Base-by-base conservation (phyloP, 2,113 vertebrate species). In the Psittacula cyanocephala region DNA sequence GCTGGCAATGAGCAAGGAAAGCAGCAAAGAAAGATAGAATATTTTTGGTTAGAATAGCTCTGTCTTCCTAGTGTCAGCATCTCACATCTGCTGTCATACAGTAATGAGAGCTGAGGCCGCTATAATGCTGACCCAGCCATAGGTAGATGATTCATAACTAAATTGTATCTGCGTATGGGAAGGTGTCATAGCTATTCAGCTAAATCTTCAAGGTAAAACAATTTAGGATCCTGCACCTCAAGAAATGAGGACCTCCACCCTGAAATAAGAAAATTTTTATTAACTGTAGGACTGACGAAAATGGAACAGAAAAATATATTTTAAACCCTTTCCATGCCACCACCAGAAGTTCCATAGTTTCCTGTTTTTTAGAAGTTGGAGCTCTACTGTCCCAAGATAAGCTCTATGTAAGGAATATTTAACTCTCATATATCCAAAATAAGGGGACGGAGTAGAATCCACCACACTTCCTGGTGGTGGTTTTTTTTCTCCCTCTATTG, bases 71-170 rank as follows among this genome's bases (percentile, higher is more conserved):
- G 31, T 65, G 86, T 87, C 88, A 89, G 35, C 15, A 4, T 84
- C 78, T 92, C 83, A 92, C 57, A 89, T 79, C 74, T 93, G 70
- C 88, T 90, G 39, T 86, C 69, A 81, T 24, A 72, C 28, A 33
- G 13, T 96, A 93, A 95, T 85, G 90, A 96, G 88, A 88, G 37
- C 77, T 62, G 77, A 96, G 91, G 70, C 69, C 5, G 0, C 81
- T 55, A 29, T 57, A 92, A 63, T 77, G 77, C 88, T 96, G 96
- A 96, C 77, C 88, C 77, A 95, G 76, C 17, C 83, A 76, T 67
- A 92, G 80, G 76, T n/a, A 93, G 77, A 85, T 53, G 24, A 57
- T 57, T 91, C 83, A 65, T 65, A 92, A 79, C 3, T 10, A 91
- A 96, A 94, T 69, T 69, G 10, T 83, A 78, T 72, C 76, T 96